Conservation (phyloP, 2,797 vertebrate genomes). For the Lateolabrax maculatus region DNA sequence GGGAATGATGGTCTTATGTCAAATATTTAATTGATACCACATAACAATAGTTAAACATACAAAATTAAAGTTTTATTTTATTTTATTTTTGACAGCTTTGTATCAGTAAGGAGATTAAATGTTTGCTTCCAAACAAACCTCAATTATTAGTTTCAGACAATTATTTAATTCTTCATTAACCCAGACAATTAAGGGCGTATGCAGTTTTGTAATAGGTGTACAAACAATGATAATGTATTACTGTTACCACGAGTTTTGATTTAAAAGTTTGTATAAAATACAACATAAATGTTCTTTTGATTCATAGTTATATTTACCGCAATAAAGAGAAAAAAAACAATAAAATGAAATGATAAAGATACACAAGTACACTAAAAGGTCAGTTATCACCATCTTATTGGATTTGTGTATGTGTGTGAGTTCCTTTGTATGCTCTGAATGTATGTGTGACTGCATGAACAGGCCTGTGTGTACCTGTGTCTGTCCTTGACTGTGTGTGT, state of each 20-base stretch:
- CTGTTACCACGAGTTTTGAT: background rate
- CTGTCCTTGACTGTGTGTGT: conserved; percentile 53
- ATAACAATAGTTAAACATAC: background rate
- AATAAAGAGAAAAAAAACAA: background rate
- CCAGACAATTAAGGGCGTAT: background rate
- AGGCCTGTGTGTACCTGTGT: conserved; percentile 41
- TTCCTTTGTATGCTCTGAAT: conserved; percentile 46
- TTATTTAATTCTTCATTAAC: background rate
- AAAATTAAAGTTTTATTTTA: background rate
- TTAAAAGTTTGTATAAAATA: background rate
- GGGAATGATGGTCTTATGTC: background rate
- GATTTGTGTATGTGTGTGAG: conserved; percentile 21
- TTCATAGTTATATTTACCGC: background rate
- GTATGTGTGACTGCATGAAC: conserved; percentile 42
- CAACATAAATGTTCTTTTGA: background rate
- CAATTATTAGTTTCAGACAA: background rate
- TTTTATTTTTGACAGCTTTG: too few relatives aligned
- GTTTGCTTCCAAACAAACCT: background rate
- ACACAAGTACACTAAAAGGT: background rate
- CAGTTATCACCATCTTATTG: background rate
- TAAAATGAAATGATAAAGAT: background rate
- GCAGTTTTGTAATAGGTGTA: background rate
- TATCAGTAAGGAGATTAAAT: background rate
- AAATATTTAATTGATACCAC: background rate
- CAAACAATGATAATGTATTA: background rate